A percentile compares a stretch with the other conserved stretches of the same genome.
Evolutionary conservation across 2,113 vertebrate genomes (phyloP).

Genomic region (Hippoglossus stenolepis): DNA sequence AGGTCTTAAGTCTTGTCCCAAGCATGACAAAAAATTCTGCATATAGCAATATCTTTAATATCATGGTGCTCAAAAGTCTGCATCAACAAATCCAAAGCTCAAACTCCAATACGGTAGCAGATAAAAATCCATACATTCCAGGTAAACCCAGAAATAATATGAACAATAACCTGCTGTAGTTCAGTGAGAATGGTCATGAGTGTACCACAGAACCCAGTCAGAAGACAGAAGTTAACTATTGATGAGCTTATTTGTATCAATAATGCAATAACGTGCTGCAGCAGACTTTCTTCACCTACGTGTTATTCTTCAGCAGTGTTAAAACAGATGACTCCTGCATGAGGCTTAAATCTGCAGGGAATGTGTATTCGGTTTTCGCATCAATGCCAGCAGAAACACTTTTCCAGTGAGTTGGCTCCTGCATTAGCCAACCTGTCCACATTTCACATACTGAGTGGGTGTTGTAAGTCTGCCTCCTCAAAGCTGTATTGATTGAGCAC

Average conservation of each 20-base stretch:
- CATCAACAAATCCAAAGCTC: too few species aligned
- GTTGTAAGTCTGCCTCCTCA: slow-evolving; percentile 22
- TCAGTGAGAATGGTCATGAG: neutral
- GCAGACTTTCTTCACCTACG: neutral
- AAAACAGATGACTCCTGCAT: slow-evolving; percentile 4
- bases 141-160: neutral
- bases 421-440: slow-evolving; percentile 30
- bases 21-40: too few species aligned
- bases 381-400: neutral
- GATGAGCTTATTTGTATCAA: slow-evolving; percentile 41
- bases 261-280: neutral
- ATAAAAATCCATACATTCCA: neutral
- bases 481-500: slow-evolving; percentile 50
- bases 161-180: neutral
- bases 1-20: too few species aligned
- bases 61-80: too few species aligned
- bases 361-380: neutral
- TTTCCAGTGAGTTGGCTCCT: slow-evolving; percentile 4
- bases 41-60: too few species aligned
- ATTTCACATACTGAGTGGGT: slow-evolving; percentile 47
- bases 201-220: neutral
- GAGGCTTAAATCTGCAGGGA: neutral
- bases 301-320: neutral
- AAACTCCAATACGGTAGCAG: too few species aligned
- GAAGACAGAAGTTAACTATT: slow-evolving; percentile 21